These are phyloP conservation scores for Tiliacea aurago DNA, from an alignment of 2,888 invertebrate species.

Conservation along the genomic window DNA sequence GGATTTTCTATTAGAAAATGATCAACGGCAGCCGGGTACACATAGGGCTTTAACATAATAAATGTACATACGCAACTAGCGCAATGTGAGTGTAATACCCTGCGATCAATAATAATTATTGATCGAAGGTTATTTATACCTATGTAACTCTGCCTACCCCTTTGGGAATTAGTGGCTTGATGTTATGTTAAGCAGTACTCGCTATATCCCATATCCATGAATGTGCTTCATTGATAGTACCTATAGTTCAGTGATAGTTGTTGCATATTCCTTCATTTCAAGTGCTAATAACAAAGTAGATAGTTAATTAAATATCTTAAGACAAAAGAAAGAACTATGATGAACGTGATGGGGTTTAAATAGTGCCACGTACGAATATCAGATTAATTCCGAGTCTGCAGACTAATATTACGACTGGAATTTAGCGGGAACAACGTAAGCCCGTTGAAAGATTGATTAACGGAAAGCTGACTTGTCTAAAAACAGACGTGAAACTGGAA, in stretches of 20 bases:
- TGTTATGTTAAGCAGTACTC: neutral
- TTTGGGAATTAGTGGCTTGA: neutral
- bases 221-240: neutral
- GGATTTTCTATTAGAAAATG: neutral
- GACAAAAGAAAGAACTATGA: neutral
- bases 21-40: neutral
- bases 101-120: no score
- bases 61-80: neutral
- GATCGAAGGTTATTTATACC: neutral
- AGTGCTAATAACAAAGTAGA: neutral
- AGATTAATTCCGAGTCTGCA: neutral
- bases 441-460: conserved; percentile 11
- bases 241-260: neutral
- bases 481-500: conserved; percentile 12
- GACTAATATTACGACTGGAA: neutral
- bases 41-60: neutral
- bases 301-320: neutral
- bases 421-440: neutral
- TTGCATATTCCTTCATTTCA: neutral
- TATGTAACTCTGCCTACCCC: neutral
- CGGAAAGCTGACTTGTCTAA: conserved; percentile 1
- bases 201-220: neutral
- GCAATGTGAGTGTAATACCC: neutral
- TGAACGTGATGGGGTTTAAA: neutral
- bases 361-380: conserved; percentile 1